Conservation (phyloP, 2,797 vertebrate genomes). For the Acomys russatus region DNA sequence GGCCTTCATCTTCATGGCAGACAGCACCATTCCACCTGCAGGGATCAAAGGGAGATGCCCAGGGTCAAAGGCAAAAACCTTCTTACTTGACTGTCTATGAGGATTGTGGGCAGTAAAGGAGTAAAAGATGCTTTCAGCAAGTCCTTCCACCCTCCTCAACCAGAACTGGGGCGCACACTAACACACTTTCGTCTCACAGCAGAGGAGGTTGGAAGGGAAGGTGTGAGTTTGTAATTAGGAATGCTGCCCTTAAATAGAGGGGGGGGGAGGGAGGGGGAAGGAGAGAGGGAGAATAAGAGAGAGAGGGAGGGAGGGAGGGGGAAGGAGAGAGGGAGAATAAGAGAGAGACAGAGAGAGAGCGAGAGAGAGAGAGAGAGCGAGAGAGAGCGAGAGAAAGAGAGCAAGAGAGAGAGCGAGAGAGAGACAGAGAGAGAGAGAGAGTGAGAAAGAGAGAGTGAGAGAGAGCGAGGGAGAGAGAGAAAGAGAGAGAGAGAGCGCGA, state of each 20-base stretch:
- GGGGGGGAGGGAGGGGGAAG: too few relatives aligned
- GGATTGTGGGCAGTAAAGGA: fast-evolving
- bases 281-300: too few relatives aligned
- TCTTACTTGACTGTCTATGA: not conserved
- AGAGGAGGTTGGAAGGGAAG: not conserved
- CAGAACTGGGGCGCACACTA: not conserved
- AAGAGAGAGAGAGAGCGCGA: too few relatives aligned
- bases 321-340: too few relatives aligned
- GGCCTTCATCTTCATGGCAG: not conserved
- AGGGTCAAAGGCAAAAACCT: not conserved
- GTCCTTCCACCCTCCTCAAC: not conserved
- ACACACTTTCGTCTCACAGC: not conserved
- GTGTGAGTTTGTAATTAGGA: not conserved
- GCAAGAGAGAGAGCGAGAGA: too few relatives aligned
- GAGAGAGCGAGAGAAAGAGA: too few relatives aligned
- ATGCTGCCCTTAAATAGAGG: not conserved
- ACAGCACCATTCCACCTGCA: not conserved
- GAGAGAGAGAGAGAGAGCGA: too few relatives aligned
- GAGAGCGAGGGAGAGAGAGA: too few relatives aligned
- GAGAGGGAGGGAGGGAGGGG: too few relatives aligned
- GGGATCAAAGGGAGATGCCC: not conserved
- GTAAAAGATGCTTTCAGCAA: not conserved
- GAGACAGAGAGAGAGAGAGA: too few relatives aligned
- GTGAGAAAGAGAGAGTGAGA: too few relatives aligned
- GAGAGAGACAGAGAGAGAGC: too few relatives aligned